A percentile compares a stretch with the other conserved stretches of the same genome.
phyloP scores from a whole-genome alignment of 2,888 invertebrate genomes.

The Anagyrus pseudococci region DNA sequence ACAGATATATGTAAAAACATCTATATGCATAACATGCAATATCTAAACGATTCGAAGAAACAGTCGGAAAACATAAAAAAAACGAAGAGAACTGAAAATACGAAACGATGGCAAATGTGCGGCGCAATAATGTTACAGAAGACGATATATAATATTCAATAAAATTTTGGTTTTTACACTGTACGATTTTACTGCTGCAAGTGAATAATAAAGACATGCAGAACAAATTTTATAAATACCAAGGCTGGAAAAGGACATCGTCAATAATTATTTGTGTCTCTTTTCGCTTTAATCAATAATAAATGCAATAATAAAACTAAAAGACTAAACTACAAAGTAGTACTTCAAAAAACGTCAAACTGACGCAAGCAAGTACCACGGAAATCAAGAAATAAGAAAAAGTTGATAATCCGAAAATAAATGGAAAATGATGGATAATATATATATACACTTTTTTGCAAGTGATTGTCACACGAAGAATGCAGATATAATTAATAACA shows the following conservation, averaged over 20 bases:
- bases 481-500: conserved; percentile 16
- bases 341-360: conserved; percentile 14
- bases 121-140: conserved; percentile 25
- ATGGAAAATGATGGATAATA: conserved; percentile 28
- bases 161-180: too few species aligned
- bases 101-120: conserved; percentile 33
- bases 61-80: conserved; percentile 33
- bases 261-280: conserved; percentile 24
- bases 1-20: conserved; percentile 22
- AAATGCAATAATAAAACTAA: conserved; percentile 23
- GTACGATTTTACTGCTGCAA: too few species aligned
- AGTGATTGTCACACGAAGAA: conserved; percentile 35
- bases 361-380: conserved; percentile 24
- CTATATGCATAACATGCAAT: conserved; percentile 41
- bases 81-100: conserved; percentile 30
- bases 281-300: conserved; percentile 22
- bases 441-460: conserved; percentile 28
- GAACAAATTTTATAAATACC: conserved; percentile 14
- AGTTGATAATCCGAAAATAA: conserved; percentile 30
- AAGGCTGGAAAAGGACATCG: too few species aligned
- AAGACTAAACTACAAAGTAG: conserved; percentile 33
- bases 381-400: conserved; percentile 28
- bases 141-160: conserved; percentile 29
- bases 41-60: conserved; percentile 31
- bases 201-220: conserved; percentile 40